Evolutionary conservation across 2,888 invertebrate species (phyloP).

Genomic region (Caenorhabditis auriculariae): DNA sequence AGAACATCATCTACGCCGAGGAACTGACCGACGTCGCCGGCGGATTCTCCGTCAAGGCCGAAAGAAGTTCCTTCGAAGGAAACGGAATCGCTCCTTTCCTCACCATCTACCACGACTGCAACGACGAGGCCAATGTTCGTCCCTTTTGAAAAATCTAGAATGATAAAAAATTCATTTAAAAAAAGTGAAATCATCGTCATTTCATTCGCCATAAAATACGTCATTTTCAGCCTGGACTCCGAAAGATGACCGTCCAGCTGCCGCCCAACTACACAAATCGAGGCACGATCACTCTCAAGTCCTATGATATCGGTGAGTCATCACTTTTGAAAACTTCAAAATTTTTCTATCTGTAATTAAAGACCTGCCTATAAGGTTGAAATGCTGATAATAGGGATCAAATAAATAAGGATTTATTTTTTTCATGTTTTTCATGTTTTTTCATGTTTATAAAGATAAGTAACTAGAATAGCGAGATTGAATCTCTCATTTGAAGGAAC

Average conservation of each 20-base stretch:
- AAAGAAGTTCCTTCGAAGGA: constrained; percentile 10
- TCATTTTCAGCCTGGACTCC: constrained; percentile 17
- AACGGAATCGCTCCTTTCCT: constrained; percentile 19
- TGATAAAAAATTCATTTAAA: not conserved
- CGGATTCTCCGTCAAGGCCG: constrained; percentile 20
- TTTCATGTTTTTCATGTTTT: too few species aligned
- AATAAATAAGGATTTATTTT: too few species aligned
- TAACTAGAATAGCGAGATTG: too few species aligned
- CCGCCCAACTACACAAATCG: constrained; percentile 27
- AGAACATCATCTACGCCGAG: constrained; percentile 26
- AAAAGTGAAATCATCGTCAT: not conserved
- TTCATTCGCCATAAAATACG: too few species aligned
- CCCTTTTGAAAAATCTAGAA: not conserved
- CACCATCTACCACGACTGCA: constrained; percentile 27
- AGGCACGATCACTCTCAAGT: constrained; percentile 16
- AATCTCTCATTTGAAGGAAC: too few species aligned
- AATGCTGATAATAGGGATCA: too few species aligned
- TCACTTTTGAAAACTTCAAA: too few species aligned
- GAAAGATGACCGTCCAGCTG: constrained; percentile 30
- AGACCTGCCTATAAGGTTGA: too few species aligned
- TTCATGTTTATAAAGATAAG: too few species aligned
- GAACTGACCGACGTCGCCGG: constrained; percentile 19
- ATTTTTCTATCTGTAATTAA: too few species aligned
- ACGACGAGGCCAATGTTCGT: constrained; percentile 13
- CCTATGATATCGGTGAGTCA: constrained; percentile 24